These are phyloP conservation scores for Tinamus major DNA, from an alignment of 2,797 vertebrate species.

Conservation along the genomic window DNA sequence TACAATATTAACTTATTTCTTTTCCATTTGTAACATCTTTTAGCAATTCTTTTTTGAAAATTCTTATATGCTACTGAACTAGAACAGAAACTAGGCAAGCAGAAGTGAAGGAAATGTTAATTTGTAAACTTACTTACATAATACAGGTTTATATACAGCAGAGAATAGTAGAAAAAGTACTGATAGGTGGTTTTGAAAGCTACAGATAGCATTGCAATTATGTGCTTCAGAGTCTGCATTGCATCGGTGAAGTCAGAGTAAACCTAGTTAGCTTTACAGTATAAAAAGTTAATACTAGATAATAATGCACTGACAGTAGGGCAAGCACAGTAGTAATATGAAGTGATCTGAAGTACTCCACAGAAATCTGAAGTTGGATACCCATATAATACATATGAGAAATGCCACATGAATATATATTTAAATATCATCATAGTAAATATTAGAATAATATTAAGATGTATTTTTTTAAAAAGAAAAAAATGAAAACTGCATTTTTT, in stretches of 20 bases:
- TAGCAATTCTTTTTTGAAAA: background rate
- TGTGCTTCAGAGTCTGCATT: background rate
- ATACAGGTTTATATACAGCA: background rate
- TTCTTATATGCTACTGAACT: background rate
- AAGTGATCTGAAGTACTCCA: background rate
- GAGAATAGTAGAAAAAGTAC: background rate
- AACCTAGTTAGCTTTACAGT: background rate
- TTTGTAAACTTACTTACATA: background rate
- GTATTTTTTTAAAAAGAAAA: background rate
- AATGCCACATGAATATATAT: background rate
- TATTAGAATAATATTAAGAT: background rate
- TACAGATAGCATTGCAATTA: background rate
- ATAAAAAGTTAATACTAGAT: background rate
- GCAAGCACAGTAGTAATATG: background rate
- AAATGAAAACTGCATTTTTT: background rate
- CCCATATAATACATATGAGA: background rate
- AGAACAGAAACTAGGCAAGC: background rate
- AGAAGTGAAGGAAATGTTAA: background rate
- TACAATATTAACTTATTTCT: constrained; percentile 8
- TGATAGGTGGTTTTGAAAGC: background rate
- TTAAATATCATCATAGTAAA: background rate
- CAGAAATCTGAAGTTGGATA: background rate
- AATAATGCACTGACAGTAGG: background rate
- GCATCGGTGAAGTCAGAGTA: background rate
- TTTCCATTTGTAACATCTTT: background rate